These are phyloP conservation scores for Encarsia formosa DNA, from an alignment of 2,888 invertebrate species.

Conservation along the genomic window DNA sequence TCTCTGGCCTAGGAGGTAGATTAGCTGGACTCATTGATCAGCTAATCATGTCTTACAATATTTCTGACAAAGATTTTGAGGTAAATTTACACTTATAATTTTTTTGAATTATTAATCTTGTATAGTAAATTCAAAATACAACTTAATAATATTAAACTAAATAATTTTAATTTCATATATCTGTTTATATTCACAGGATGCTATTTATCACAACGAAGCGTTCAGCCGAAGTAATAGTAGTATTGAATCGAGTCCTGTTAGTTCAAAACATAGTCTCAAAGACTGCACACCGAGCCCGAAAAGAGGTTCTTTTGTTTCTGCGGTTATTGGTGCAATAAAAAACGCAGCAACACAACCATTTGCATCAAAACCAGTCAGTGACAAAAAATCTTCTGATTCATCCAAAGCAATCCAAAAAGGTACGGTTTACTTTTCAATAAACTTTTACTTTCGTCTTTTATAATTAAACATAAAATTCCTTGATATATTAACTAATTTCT, in stretches of 20 bases:
- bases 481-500: not conserved
- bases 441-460: too few relatives aligned
- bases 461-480: not conserved
- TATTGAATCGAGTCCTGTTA: constrained; percentile 62
- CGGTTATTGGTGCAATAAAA: constrained; percentile 67
- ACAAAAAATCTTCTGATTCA: constrained; percentile 36
- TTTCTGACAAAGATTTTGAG: constrained; percentile 72
- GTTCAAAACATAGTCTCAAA: constrained; percentile 46
- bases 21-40: constrained; percentile 70
- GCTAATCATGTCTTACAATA: constrained; percentile 67
- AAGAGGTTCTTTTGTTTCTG: constrained; percentile 66
- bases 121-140: not conserved
- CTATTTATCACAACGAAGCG: constrained; percentile 75
- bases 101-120: not conserved
- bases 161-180: constrained; percentile 4
- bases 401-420: constrained; percentile 45
- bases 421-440: constrained; percentile 14
- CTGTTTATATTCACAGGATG: constrained; percentile 55
- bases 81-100: constrained; percentile 46
- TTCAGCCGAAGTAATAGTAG: constrained; percentile 69
- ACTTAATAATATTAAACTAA: not conserved
- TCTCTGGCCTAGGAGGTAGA: constrained; percentile 66
- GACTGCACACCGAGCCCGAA: constrained; percentile 58
- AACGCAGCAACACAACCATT: constrained; percentile 55
- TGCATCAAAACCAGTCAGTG: constrained; percentile 38